Conservation (phyloP, 2,113 vertebrate species). For the Ceyx cyanopectus region DNA sequence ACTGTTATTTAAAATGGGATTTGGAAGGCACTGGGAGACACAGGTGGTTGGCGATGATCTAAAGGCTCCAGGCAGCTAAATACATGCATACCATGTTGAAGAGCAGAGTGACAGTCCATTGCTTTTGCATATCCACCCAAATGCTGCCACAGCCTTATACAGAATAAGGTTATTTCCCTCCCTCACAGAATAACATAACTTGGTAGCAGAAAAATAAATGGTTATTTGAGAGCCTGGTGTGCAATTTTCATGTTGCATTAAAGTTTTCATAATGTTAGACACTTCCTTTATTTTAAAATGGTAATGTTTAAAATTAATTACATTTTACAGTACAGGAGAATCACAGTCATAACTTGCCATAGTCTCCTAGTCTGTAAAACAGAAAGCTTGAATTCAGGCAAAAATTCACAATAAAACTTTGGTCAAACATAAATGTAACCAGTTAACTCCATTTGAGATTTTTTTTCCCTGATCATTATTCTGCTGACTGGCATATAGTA, state of each 20-base stretch:
- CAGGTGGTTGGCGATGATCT: not conserved
- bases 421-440: not conserved
- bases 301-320: not conserved
- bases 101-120: not conserved
- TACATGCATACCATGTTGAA: fast-evolving
- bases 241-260: not conserved
- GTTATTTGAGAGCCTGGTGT: not conserved
- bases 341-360: not conserved
- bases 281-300: not conserved
- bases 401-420: not conserved
- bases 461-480: not conserved
- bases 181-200: not conserved
- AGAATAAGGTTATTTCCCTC: not conserved
- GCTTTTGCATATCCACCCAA: not conserved
- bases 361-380: not conserved
- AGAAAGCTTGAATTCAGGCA: not conserved
- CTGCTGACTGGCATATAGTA: not conserved
- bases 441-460: not conserved
- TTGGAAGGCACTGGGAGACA: not conserved
- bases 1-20: not conserved
- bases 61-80: not conserved
- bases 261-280: fast-evolving
- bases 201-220: not conserved
- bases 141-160: not conserved
- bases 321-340: not conserved